Conservation (phyloP, 2,113 vertebrate genomes). For the Hirundichthys speculiger region DNA sequence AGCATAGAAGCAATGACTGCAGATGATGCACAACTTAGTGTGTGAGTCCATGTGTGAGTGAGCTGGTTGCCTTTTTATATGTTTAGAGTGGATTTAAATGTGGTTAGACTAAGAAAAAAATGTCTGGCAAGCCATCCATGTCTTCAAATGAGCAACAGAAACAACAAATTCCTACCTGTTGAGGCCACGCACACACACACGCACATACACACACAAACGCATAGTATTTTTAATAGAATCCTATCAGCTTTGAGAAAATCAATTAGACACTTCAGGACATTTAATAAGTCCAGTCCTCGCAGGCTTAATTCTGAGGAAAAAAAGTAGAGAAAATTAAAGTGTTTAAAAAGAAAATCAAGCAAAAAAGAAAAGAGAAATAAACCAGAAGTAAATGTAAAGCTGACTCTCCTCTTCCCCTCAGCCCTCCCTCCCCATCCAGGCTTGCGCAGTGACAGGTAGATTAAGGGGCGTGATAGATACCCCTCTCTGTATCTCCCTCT, state of each 20-base stretch:
- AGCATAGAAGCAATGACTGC: background rate
- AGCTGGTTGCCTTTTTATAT: too few relatives aligned
- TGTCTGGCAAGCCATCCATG: too few relatives aligned
- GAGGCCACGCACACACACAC: conserved; percentile 21
- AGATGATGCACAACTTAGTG: background rate
- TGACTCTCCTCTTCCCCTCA: conserved; percentile 8
- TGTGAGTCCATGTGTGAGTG: too few relatives aligned
- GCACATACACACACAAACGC: conserved; percentile 16
- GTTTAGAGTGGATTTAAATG: too few relatives aligned
- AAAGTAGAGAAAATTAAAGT: conserved; percentile 24
- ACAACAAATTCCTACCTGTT: too few relatives aligned
- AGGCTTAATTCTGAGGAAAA: conserved; percentile 22
- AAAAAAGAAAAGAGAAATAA: conserved; percentile 43
- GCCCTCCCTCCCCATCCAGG: conserved; percentile 35
- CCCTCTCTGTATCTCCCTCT: conserved; percentile 74
- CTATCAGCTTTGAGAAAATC: conserved; percentile 55
- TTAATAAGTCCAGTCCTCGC: conserved; percentile 36
- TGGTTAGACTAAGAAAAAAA: too few relatives aligned
- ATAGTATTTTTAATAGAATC: conserved; percentile 31
- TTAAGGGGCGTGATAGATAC: conserved; percentile 82
- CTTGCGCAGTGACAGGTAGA: conserved; percentile 83
- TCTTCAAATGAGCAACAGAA: too few relatives aligned
- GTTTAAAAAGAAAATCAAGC: conserved; percentile 7
- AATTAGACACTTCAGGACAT: conserved; percentile 42
- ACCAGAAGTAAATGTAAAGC: conserved; percentile 45